Evolutionary conservation across 2,797 vertebrate species (phyloP), one percentile per base, ranked within the genome.

Genomic region (Streptopelia turtur): DNA sequence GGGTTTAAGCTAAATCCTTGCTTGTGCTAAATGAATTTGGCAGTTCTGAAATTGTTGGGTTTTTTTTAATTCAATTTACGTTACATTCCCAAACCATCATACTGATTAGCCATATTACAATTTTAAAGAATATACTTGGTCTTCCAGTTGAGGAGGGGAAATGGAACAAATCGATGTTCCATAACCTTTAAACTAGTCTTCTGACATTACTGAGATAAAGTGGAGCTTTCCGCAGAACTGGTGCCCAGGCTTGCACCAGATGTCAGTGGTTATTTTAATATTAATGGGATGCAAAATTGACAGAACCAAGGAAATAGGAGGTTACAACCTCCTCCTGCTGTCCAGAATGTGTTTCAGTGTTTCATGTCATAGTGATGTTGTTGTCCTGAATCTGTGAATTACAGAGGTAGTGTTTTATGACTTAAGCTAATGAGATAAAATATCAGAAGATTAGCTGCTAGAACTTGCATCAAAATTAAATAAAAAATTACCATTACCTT

Each of bases 41-140:
- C 74, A 95, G 71, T 92, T 95, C 76, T 90, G 47, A 95, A 94
- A 96, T 71, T 89, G 69, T 93, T 37, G 37, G 37, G 11, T 11
- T 37, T 87, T 83, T 87, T 83, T 31, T 31, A 22, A 75, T 95
- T 91, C 55, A 55, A 89, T 97, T 96, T 95, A 61, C 70, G 75
- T 95, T 95, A 56, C 75, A 74, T 93, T 74, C 87, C 43, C 70
- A 79, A 94, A 65, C 59, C 31, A 50, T 72, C 56, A 28, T 60
- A 83, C 68, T 93, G 79, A 92, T 95, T 96, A 95, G 90, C 80
- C 95, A 35, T 59, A 78, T 92, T 94, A 78, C 50, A 35, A 49
- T 95, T 95, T 97, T 94, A 94, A 97, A 90, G 72, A 77, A 95
- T 93, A 63, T 69, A 52, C 13, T 71, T 80, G 66, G 20, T 43